Percentiles rank a stretch among this genome's conserved stretches.
These are phyloP conservation scores for Ochotona princeps DNA, from an alignment of 2,113 vertebrate genomes.

Conservation along the genomic window DNA sequence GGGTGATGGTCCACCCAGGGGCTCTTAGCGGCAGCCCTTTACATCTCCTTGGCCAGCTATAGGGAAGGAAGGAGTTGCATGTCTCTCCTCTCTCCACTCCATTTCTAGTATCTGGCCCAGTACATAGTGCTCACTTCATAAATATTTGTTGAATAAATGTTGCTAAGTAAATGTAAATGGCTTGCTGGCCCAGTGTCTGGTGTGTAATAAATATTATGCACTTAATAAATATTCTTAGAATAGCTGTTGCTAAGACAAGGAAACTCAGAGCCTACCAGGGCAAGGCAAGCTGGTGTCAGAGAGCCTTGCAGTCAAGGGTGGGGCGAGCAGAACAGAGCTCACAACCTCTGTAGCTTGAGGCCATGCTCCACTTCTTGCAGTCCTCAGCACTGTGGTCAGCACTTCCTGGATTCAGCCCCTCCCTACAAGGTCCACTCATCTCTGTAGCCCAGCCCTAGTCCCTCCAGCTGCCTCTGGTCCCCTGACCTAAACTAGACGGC, in stretches of 20 bases:
- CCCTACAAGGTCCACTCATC: not conserved
- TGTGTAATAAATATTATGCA: not conserved
- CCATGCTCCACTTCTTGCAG: not conserved
- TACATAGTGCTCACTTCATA: not conserved
- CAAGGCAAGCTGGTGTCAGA: not conserved
- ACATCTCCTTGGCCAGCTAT: not conserved
- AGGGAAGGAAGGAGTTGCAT: not conserved
- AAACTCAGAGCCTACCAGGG: accelerated
- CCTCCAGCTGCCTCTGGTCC: accelerated
- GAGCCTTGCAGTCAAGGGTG: not conserved
- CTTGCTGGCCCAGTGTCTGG: not conserved
- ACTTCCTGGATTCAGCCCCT: not conserved
- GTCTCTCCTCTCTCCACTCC: not conserved
- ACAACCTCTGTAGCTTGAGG: accelerated
- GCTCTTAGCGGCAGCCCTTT: not conserved
- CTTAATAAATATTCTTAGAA: conserved; percentile 20
- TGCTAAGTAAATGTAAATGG: not conserved
- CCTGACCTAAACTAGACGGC: not conserved
- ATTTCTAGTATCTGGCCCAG: not conserved
- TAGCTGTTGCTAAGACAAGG: not conserved
- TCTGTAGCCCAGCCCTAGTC: not conserved
- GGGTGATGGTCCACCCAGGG: not conserved
- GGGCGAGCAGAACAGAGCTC: not conserved
- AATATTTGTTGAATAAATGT: not conserved
- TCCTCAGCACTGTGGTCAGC: not conserved